phyloP scores from a whole-genome alignment of 2,888 invertebrate species.

The Nephrotoma flavescens region DNA sequence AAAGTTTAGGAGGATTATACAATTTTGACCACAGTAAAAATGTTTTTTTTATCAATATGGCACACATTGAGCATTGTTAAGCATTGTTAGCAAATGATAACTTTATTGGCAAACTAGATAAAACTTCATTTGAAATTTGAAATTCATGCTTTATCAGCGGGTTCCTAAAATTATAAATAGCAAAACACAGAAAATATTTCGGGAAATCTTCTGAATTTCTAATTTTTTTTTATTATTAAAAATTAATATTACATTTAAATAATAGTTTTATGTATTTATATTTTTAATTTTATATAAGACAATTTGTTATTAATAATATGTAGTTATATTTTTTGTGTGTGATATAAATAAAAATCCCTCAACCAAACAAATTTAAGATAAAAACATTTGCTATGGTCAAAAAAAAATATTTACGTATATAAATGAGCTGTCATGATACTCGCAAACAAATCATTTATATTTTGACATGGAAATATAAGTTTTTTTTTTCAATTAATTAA shows the following conservation, averaged over 20 bases:
- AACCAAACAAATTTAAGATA: background rate
- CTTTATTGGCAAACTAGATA: background rate
- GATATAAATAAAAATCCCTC: background rate
- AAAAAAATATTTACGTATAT: background rate
- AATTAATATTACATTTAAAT: background rate
- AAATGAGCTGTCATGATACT: background rate
- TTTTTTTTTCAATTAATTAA: background rate
- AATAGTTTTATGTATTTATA: background rate
- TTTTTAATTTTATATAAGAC: background rate
- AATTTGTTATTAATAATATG: background rate
- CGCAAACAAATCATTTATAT: background rate
- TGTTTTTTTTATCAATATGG: too few species aligned
- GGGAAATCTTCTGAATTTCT: background rate
- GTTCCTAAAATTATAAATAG: background rate
- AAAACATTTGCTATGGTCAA: background rate
- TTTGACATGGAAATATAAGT: background rate
- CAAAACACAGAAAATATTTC: background rate
- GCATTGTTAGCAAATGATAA: background rate
- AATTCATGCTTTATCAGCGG: too few species aligned
- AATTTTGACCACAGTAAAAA: too few species aligned
- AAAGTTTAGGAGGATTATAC: too few species aligned
- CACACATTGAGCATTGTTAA: background rate
- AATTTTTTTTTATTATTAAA: background rate
- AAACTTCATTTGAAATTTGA: too few species aligned
- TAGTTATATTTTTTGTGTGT: background rate